Conservation (phyloP, 2,888 invertebrate species). For the Bedellia somnulentella region DNA sequence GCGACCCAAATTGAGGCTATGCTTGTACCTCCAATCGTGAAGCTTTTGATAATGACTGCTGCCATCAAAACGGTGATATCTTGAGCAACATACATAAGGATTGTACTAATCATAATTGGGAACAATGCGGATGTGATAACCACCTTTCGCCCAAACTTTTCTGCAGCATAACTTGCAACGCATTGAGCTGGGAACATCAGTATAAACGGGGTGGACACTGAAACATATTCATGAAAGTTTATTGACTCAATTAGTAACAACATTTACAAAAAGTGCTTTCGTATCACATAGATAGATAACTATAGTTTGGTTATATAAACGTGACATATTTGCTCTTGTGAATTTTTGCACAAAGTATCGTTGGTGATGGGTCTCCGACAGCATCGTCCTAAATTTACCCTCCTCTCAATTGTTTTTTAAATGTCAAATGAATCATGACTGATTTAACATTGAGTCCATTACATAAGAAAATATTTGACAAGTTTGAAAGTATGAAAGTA, state of each 20-base stretch:
- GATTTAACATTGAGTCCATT: no score
- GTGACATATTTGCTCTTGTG: no score
- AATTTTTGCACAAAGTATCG: no score
- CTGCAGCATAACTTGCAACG: background rate
- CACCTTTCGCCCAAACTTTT: background rate
- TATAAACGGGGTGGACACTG: background rate
- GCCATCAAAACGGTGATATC: background rate
- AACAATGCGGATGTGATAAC: background rate
- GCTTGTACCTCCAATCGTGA: background rate
- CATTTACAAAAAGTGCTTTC: no score
- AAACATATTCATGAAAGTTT: background rate
- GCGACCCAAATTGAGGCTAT: background rate
- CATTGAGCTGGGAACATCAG: background rate
- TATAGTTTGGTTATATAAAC: background rate
- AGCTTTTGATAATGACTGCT: background rate
- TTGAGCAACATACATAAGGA: background rate
- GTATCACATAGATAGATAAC: no score
- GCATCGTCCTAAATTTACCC: no score
- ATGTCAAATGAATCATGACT: no score
- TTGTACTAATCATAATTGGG: background rate
- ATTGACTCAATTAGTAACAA: no score
- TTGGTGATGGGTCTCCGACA: no score
- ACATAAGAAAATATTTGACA: no score
- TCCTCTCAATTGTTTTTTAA: no score
- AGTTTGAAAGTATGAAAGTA: no score